phyloP scores from a whole-genome alignment of 2,888 invertebrate genomes.

The Unio delphinus region DNA sequence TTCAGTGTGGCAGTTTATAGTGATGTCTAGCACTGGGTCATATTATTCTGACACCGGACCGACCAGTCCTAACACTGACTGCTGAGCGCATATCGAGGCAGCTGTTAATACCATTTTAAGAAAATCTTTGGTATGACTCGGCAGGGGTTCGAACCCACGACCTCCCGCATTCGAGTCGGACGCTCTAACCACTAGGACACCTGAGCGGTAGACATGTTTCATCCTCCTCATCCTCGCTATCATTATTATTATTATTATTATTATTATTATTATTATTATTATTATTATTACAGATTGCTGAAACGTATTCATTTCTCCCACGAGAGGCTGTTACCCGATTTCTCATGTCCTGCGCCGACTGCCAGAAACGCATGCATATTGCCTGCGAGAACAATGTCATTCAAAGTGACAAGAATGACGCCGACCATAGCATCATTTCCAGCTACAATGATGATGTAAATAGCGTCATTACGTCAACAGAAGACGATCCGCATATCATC shows the following conservation, averaged over 20 bases:
- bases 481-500: slow-evolving; percentile 73
- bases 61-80: too few relatives aligned
- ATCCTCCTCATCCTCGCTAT: background rate
- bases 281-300: slow-evolving; percentile 84
- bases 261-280: slow-evolving; percentile 3
- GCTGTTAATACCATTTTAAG: too few relatives aligned
- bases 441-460: slow-evolving; percentile 18
- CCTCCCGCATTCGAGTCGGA: too few relatives aligned
- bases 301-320: slow-evolving; percentile 95
- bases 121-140: too few relatives aligned
- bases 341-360: slow-evolving; percentile 93
- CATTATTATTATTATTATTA: slow-evolving; percentile 13
- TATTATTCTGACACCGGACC: too few relatives aligned
- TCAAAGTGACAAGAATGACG: slow-evolving; percentile 17
- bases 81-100: too few relatives aligned
- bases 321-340: slow-evolving; percentile 97
- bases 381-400: slow-evolving; percentile 68
- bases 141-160: too few relatives aligned
- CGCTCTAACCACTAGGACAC: too few relatives aligned
- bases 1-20: too few relatives aligned
- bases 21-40: too few relatives aligned
- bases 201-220: too few relatives aligned
- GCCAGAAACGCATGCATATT: slow-evolving; percentile 80
- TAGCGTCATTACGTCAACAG: slow-evolving; percentile 8
- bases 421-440: slow-evolving; percentile 37